Evolutionary conservation across 2,797 vertebrate species (phyloP).

Genomic region (Lepilemur ruficaudatus): DNA sequence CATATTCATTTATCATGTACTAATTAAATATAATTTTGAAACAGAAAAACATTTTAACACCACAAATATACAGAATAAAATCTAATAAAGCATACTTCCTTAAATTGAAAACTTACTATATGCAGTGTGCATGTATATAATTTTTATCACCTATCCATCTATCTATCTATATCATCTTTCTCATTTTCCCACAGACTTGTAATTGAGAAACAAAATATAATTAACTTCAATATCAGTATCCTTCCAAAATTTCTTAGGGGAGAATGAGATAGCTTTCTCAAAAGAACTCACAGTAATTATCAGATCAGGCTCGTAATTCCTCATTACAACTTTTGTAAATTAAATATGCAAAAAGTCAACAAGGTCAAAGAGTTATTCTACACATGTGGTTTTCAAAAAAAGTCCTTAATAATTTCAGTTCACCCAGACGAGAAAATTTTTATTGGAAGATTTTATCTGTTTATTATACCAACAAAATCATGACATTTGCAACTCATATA

Average conservation of each 20-base stretch:
- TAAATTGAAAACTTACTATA: not conserved
- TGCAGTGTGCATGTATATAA: not conserved
- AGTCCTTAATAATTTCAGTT: constrained; percentile 1
- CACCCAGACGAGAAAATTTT: not conserved
- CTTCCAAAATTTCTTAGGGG: not conserved
- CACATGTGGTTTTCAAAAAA: not conserved
- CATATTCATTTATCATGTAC: not conserved
- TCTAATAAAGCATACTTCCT: not conserved
- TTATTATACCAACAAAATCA: not conserved
- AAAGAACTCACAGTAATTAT: not conserved
- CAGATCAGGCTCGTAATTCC: not conserved
- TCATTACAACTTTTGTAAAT: not conserved
- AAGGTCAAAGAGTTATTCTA: not conserved
- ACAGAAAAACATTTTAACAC: not conserved
- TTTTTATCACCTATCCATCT: not conserved
- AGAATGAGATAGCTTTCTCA: not conserved
- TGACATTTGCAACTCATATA: not conserved
- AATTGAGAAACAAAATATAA: not conserved
- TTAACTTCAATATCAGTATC: not conserved
- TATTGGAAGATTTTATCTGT: not conserved
- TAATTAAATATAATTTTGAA: not conserved
- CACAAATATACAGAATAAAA: not conserved
- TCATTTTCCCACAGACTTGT: not conserved
- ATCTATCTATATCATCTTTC: not conserved
- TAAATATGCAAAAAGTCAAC: not conserved